A percentile compares a stretch with the other conserved stretches of the same genome.
phyloP scores from a whole-genome alignment of 1,140 invertebrate genomes.

The Scylla paramamosain region DNA sequence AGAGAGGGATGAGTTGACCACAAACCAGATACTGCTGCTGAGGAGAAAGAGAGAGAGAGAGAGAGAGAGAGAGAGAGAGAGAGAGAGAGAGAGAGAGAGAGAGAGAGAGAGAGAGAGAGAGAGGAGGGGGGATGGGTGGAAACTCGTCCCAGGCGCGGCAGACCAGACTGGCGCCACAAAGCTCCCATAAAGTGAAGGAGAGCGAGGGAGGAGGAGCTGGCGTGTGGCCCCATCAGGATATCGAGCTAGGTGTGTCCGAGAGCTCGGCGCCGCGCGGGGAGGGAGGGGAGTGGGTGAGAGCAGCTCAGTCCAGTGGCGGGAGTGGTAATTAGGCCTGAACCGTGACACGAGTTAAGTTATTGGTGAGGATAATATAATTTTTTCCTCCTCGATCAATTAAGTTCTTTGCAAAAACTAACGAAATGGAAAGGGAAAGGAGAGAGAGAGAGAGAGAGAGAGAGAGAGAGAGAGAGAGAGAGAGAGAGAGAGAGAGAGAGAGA shows the following conservation, averaged over 20 bases:
- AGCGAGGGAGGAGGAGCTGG: neutral
- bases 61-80: neutral
- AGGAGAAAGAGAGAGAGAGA: neutral
- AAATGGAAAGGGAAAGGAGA: neutral
- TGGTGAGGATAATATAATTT: neutral
- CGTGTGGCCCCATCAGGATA: neutral
- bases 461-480: neutral
- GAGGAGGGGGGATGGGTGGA: neutral
- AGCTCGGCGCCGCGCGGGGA: neutral
- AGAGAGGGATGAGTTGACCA: neutral
- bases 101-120: neutral
- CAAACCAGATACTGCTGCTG: neutral
- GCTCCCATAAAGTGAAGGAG: neutral
- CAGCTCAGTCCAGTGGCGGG: neutral
- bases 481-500: neutral
- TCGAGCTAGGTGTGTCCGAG: neutral
- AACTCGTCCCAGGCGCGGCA: neutral
- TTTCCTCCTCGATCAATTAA: neutral
- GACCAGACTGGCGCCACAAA: neutral
- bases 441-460: no score
- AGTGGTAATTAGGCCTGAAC: constrained; percentile 5
- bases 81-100: no score
- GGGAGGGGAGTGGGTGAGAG: neutral
- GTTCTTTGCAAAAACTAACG: no score
- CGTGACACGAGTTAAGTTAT: constrained; percentile 18